Conservation (phyloP, 1,140 invertebrate species). For the Caligus rogercresseyi region DNA sequence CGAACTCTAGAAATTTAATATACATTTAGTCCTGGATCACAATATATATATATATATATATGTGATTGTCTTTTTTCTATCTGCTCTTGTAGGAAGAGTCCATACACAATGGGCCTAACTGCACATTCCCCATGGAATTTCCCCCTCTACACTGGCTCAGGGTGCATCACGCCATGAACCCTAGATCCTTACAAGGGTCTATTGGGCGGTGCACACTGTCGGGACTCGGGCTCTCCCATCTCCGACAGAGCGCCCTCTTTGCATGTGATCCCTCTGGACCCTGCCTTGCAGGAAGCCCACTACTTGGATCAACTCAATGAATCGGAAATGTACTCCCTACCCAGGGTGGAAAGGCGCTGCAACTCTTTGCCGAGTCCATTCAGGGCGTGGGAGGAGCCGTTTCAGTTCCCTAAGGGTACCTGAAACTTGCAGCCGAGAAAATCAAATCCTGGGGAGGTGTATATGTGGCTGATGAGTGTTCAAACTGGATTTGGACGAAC, state of each 20-base stretch:
- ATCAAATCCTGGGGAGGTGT: constrained; percentile 62
- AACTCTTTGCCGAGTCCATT: constrained; percentile 81
- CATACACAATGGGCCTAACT: constrained; percentile 59
- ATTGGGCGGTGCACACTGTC: constrained; percentile 67
- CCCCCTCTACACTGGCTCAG: constrained; percentile 48
- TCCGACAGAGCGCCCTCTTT: constrained; percentile 48
- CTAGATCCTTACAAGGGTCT: constrained; percentile 71
- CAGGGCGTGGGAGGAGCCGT: constrained; percentile 73
- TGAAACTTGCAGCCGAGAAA: constrained; percentile 60
- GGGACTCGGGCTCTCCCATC: constrained; percentile 74
- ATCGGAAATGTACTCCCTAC: constrained; percentile 51
- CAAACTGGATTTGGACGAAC: constrained; percentile 90
- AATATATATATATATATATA: too few species aligned
- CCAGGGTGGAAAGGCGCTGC: constrained; percentile 51
- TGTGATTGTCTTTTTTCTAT: too few species aligned
- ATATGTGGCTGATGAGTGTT: constrained; percentile 80
- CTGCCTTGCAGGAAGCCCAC: constrained; percentile 41
- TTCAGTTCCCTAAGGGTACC: constrained; percentile 72
- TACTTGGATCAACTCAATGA: constrained; percentile 69
- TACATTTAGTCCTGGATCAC: too few species aligned
- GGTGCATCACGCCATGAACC: constrained; percentile 79
- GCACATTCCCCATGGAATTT: constrained; percentile 59
- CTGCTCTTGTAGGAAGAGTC: constrained; percentile 38
- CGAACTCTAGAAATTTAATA: too few species aligned
- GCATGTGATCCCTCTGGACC: constrained; percentile 35